phyloP scores from a whole-genome alignment of 2,797 vertebrate genomes.

The Carapus acus region DNA sequence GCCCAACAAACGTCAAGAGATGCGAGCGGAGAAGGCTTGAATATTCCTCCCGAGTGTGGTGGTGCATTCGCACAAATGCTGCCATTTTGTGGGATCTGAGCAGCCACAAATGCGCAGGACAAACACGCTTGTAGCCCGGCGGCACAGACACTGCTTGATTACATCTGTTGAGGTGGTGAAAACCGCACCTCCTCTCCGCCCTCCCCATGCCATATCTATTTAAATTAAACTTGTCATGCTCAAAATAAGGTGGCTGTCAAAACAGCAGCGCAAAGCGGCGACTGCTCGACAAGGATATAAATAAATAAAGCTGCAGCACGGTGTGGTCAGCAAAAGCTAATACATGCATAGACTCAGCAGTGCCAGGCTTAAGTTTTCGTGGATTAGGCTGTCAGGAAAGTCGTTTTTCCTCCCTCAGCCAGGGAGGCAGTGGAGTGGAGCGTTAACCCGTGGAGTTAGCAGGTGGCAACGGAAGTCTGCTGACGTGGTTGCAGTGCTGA shows the following conservation, averaged over 20 bases:
- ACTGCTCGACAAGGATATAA: conserved; percentile 56
- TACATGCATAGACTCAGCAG: conserved; percentile 42
- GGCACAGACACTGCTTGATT: conserved; percentile 57
- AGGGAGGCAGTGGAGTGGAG: conserved; percentile 8
- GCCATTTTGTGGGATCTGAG: conserved; percentile 31
- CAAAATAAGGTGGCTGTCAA: conserved; percentile 66
- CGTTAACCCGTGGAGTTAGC: conserved; percentile 10
- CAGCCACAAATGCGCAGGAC: conserved; percentile 41
- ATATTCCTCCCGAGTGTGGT: too few relatives aligned
- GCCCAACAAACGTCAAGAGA: too few relatives aligned
- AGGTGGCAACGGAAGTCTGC: conserved; percentile 1
- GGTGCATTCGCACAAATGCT: conserved; percentile 29
- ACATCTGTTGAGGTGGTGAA: conserved; percentile 52
- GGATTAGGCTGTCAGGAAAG: conserved; percentile 37
- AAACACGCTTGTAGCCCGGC: conserved; percentile 53
- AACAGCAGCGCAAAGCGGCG: conserved; percentile 45
- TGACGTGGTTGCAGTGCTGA: conserved; percentile 26
- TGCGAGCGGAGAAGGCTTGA: too few relatives aligned
- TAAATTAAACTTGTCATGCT: conserved; percentile 66
- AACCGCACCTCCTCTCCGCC: conserved; percentile 44
- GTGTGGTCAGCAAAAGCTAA: conserved; percentile 63
- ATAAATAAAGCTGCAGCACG: conserved; percentile 53
- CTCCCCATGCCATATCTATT: conserved; percentile 51
- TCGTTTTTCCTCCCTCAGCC: conserved; percentile 2
- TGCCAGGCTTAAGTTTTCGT: conserved; percentile 34